A percentile compares a stretch with the other conserved stretches of the same genome.
Conservation (phyloP, 1,140 invertebrate species). For the Leptonema lineaticorne region DNA sequence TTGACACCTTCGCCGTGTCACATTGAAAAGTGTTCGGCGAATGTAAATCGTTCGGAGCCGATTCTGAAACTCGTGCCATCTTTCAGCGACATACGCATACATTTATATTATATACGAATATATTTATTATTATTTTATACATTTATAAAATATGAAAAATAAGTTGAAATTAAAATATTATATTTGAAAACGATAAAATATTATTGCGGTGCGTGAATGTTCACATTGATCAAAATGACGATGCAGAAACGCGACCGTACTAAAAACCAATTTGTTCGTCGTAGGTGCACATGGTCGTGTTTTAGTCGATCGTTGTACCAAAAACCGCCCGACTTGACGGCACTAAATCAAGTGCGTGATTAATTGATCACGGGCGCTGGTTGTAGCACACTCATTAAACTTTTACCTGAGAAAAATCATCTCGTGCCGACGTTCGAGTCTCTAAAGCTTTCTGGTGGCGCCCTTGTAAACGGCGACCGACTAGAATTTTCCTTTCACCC, state of each 20-base stretch:
- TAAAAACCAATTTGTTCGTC: conserved; percentile 6
- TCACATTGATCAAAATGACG: no score
- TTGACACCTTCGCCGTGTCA: no score
- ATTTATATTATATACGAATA: no score
- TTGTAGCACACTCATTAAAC: conserved; percentile 5
- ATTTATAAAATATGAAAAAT: no score
- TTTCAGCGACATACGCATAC: no score
- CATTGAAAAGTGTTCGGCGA: no score
- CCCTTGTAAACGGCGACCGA: background rate
- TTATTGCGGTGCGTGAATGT: no score
- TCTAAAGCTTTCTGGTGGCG: background rate
- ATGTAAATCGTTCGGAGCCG: no score
- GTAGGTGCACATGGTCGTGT: background rate
- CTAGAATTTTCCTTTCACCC: background rate
- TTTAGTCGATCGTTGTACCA: background rate
- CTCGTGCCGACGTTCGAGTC: background rate
- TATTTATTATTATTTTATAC: no score
- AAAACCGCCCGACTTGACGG: background rate
- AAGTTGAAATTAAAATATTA: no score
- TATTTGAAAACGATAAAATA: no score
- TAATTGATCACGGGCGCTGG: conserved; percentile 10
- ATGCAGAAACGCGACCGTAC: background rate
- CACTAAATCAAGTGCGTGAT: conserved; percentile 19
- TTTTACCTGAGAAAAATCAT: background rate
- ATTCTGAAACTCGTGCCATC: no score